Evolutionary conservation across 2,113 vertebrate genomes (phyloP).

Genomic region (Mormyrus iriodes): DNA sequence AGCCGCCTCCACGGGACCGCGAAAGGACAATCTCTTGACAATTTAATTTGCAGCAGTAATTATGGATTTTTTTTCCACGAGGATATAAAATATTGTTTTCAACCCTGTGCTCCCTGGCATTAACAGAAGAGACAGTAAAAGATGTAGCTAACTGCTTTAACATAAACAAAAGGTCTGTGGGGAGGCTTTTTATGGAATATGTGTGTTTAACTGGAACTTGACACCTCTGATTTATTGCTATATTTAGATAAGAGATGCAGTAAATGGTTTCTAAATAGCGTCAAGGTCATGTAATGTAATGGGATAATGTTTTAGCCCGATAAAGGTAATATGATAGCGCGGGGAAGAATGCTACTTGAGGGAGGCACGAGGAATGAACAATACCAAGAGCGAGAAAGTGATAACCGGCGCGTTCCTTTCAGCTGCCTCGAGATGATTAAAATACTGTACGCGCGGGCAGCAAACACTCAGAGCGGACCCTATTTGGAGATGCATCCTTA

Average conservation of each 20-base stretch:
- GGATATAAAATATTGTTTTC: constrained; percentile 44
- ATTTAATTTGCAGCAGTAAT: constrained; percentile 1
- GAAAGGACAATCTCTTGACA: not conserved
- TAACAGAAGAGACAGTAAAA: constrained; percentile 67
- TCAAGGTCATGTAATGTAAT: constrained; percentile 74
- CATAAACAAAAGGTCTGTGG: constrained; percentile 77
- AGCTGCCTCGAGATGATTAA: constrained; percentile 3
- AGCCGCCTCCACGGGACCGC: not conserved
- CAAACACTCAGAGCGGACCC: not conserved
- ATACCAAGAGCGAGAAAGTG: constrained; percentile 18
- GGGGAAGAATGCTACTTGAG: constrained; percentile 29
- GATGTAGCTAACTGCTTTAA: constrained; percentile 65
- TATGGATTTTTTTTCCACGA: not conserved
- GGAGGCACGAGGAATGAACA: constrained; percentile 27
- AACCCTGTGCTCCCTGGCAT: constrained; percentile 59
- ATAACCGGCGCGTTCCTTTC: constrained; percentile 26
- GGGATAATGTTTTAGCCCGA: constrained; percentile 61
- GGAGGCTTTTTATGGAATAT: constrained; percentile 85
- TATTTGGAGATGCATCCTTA: not conserved
- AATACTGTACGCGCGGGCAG: not conserved
- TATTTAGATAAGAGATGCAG: constrained; percentile 87
- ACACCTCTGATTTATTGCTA: constrained; percentile 82
- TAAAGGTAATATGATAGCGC: constrained; percentile 49
- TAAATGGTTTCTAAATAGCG: constrained; percentile 73
- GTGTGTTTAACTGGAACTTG: constrained; percentile 71